Conservation (phyloP, 2,797 vertebrate genomes). For the Falco berigora region DNA sequence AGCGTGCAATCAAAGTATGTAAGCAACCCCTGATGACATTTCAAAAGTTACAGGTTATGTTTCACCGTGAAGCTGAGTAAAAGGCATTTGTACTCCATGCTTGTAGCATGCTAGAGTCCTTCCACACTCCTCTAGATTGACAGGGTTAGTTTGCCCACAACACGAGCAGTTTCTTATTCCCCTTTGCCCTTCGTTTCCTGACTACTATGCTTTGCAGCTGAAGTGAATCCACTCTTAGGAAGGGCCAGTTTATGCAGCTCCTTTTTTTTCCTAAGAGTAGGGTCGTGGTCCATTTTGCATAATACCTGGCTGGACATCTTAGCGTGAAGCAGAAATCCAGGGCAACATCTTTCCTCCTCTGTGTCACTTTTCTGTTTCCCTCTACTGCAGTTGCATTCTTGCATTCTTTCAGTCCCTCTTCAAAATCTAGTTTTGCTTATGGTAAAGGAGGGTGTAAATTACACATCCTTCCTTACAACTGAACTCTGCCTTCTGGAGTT, state of each 20-base stretch:
- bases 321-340: neutral
- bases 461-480: neutral
- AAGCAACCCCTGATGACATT: neutral
- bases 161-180: neutral
- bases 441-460: neutral
- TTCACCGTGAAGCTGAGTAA: neutral
- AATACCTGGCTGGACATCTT: neutral
- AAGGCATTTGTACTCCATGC: neutral
- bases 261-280: neutral
- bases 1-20: neutral
- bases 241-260: neutral
- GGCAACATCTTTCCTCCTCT: neutral
- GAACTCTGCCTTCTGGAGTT: neutral
- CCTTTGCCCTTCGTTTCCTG: neutral
- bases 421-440: neutral
- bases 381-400: neutral
- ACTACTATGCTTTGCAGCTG: neutral
- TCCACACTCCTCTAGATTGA: neutral
- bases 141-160: neutral
- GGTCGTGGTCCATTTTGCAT: neutral
- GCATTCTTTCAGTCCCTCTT: neutral
- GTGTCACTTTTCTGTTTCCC: neutral
- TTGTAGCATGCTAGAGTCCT: neutral
- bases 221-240: neutral
- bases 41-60: neutral